Base-by-base conservation (phyloP, 2,888 invertebrate species). In the Aquatica leii region DNA sequence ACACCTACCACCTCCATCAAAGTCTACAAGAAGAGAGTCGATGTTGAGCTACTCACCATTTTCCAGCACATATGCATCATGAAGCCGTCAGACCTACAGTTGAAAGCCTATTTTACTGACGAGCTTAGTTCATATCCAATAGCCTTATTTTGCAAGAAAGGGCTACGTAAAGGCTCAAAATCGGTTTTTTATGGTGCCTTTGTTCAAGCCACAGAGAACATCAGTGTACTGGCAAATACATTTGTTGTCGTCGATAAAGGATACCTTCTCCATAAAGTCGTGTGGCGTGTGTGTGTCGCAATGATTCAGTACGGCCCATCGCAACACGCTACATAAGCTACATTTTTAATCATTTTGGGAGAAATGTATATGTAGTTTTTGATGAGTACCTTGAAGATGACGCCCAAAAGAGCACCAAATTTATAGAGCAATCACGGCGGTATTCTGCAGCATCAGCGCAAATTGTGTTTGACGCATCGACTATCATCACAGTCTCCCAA, bases 21-120 rank as follows among this genome's bases (percentile, higher is more conserved):
- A 63, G 43, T 43, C 8, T 4, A 3, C 6, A n/a, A 40, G 8
- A 40, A 31, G 9, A 4, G 31, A 6, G 31, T 31, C 5, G 31
- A 31, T 31, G 31, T 31, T 6, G 9, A 31, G 31, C 9, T 9
- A 49, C n/a, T n/a, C n/a, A n/a, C 60, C 50, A 56, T 73, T 2
- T 74, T 71, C 50, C 66, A 71, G 46, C 15, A 71, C 43, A 56
- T 73, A 37, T 68, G 64, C 56, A 65, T 73, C 9, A 37, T 55
- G 9, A 69, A 66, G 37, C 37, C 62, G 24, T 67, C 58, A 5
- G 63, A 71, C 18, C 62, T n/a, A n/a, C n/a, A n/a, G n/a, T n/a
- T n/a, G n/a, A n/a, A n/a, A n/a, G n/a, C n/a, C n/a, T n/a, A n/a
- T 62, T n/a, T n/a, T n/a, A n/a, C n/a, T n/a, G n/a, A n/a, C n/a